phyloP scores from a whole-genome alignment of 2,113 vertebrate genomes.

The Sphaerodactylus townsendi region DNA sequence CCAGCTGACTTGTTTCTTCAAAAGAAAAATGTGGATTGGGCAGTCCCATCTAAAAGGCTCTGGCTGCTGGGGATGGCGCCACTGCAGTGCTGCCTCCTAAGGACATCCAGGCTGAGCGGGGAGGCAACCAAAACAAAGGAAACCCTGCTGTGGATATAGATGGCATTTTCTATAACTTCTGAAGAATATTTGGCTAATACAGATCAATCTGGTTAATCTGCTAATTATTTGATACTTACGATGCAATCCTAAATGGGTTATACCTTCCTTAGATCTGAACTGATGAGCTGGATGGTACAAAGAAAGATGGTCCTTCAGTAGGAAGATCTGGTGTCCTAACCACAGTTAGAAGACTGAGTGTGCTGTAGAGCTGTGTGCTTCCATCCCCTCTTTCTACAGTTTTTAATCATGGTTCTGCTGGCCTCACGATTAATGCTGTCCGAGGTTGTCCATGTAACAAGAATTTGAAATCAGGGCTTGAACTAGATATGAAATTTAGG shows the following conservation, averaged over 20 bases:
- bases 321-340: not conserved
- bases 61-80: too few relatives aligned
- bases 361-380: not conserved
- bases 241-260: not conserved
- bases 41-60: too few relatives aligned
- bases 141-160: too few relatives aligned
- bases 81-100: too few relatives aligned
- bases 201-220: not conserved
- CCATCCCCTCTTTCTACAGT: not conserved
- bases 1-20: not conserved
- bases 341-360: not conserved
- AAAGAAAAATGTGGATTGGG: not conserved
- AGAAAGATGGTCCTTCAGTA: not conserved
- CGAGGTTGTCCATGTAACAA: not conserved
- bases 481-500: not conserved
- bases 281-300: too few relatives aligned
- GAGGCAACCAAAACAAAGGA: too few relatives aligned
- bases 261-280: too few relatives aligned
- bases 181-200: constrained; percentile 10
- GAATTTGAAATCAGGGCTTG: not conserved
- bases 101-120: too few relatives aligned
- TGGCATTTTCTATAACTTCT: not conserved
- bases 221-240: not conserved
- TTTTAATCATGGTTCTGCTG: not conserved
- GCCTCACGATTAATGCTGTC: not conserved